Evolutionary conservation across 2,888 invertebrate genomes (phyloP), one percentile per base, ranked within the genome.

Genomic region (Deroplatys truncata): DNA sequence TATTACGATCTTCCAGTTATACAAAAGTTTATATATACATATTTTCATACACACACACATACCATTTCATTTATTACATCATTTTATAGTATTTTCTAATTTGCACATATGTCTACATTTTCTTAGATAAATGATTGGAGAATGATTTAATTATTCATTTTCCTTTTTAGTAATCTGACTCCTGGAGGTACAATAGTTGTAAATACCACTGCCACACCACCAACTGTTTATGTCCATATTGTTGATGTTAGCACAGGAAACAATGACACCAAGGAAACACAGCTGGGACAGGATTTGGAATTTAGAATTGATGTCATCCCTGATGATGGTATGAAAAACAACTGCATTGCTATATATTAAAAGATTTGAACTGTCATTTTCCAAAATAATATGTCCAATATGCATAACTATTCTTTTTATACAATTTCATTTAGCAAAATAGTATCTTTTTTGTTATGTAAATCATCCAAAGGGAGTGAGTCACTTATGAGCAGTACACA

Each of bases 231-330:
- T 84, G 92, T 94, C 89, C 92, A 93, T 84, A 93, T 94, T 82
- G 92, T 93, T 9, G 93, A 93, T 91, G 91, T 91, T 20, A 91
- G 92, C n/a, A 93, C 93, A 7, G 91, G 92, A 56, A 89, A 89
- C 31, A 25, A 72, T 72, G 88, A 90, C 25, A 83, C 82, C 35
- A 89, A 86, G 31, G 96, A 96, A 90, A 96, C 96, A 0, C 94
- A 95, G 91, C 94, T 97, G 88, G 97, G 97, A 0, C 96, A 96
- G 92, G 95, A 95, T 91, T 93, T 97, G 84, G 95, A 95, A 90
- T 93, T 97, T 1, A 94, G 95, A 91, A 96, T 97, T 86, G 95
- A 95, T 91, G 94, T 96, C 25, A 93, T 94, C 90, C 94, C 95
- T 3, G 92, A 95, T 9, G 93, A 95, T 92, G 95, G 95, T 95